A percentile compares a stretch with the other conserved stretches of the same genome.
Conservation (phyloP, 2,888 invertebrate genomes). For the Odiellus spinosus region DNA sequence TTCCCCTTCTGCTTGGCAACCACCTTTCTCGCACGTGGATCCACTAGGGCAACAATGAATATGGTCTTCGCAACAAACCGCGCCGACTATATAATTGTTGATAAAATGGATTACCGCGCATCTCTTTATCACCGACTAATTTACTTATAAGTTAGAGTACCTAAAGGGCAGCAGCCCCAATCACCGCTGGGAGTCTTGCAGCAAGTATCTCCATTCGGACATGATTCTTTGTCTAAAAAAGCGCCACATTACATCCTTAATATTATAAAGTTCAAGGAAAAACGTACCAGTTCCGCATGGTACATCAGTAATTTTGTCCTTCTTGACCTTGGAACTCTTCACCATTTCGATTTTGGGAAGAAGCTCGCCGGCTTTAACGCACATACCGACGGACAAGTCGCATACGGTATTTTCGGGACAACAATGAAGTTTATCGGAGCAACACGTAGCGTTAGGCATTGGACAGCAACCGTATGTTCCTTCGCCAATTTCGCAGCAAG, state of each 20-base stretch:
- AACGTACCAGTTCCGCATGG: neutral
- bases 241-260: no score
- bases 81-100: neutral
- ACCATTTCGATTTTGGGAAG: no score
- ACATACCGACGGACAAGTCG: neutral
- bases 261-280: no score
- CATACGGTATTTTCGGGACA: conserved; percentile 11
- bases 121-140: no score
- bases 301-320: neutral
- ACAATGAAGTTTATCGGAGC: conserved; percentile 9
- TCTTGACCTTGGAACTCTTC: no score
- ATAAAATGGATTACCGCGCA: neutral
- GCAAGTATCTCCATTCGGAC: conserved; percentile 6
- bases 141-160: no score
- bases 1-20: no score
- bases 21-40: conserved; percentile 1
- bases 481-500: conserved; percentile 12
- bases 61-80: conserved; percentile 10
- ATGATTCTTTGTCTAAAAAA: neutral
- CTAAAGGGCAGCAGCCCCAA: conserved; percentile 12
- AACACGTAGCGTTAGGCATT: conserved; percentile 8
- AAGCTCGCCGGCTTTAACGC: neutral
- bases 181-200: neutral
- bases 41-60: conserved; percentile 8
- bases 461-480: conserved; percentile 10